Evolutionary conservation across 2,888 invertebrate species (phyloP).

Genomic region (Scaptomyza reducta): DNA sequence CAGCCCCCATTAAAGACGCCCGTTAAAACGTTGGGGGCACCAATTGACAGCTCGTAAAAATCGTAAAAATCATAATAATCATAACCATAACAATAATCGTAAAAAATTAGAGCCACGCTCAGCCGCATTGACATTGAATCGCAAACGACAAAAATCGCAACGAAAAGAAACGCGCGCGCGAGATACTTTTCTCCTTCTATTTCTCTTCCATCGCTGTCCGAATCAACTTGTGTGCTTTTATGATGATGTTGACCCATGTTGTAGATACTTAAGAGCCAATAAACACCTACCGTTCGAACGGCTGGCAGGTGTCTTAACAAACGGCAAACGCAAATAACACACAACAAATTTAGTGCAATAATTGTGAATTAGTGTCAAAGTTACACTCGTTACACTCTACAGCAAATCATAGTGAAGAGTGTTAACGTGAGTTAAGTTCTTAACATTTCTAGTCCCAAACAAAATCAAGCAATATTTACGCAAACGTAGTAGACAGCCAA

Average conservation of each 20-base stretch:
- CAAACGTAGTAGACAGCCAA: constrained; percentile 53
- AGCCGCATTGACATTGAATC: constrained; percentile 56
- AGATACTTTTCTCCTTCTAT: neutral
- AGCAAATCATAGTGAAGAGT: constrained; percentile 24
- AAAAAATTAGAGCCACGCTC: constrained; percentile 73
- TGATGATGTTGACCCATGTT: constrained; percentile 54
- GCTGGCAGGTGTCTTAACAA: constrained; percentile 69
- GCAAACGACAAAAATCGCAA: constrained; percentile 20
- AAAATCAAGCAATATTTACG: constrained; percentile 66
- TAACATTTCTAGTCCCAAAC: constrained; percentile 73
- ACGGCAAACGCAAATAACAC: constrained; percentile 21
- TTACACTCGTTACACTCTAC: constrained; percentile 46
- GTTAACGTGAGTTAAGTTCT: constrained; percentile 28
- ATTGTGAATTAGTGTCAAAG: constrained; percentile 49
- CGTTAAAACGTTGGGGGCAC: constrained; percentile 26
- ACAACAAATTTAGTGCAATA: constrained; percentile 47
- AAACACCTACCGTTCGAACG: constrained; percentile 34
- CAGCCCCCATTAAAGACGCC: constrained; percentile 13
- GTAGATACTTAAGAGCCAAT: constrained; percentile 57
- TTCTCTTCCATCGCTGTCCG: neutral
- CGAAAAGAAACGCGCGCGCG: constrained; percentile 47
- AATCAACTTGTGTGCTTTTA: constrained; percentile 30
- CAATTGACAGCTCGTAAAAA: constrained; percentile 81
- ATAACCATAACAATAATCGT: constrained; percentile 84
- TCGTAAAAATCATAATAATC: constrained; percentile 80